Percentiles rank a stretch among this genome's conserved stretches.
These are phyloP conservation scores for Unio pictorum DNA, from an alignment of 2,888 invertebrate species.

Conservation along the genomic window DNA sequence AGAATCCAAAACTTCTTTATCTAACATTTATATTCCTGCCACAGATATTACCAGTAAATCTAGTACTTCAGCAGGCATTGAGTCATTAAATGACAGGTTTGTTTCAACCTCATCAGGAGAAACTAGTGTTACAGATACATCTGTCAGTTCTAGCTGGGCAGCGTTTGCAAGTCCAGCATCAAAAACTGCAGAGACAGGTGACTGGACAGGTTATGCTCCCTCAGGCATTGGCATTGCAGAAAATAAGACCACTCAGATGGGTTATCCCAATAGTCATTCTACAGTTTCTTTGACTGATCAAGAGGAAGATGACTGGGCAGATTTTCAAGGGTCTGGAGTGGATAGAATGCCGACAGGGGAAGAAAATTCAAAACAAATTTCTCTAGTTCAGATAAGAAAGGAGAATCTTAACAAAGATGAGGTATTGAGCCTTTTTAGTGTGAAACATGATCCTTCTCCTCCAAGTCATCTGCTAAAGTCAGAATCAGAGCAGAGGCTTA, in stretches of 20 bases:
- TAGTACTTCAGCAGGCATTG: too few species aligned
- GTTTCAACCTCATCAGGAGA: too few species aligned
- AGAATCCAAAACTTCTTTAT: too few species aligned
- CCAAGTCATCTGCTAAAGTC: not conserved
- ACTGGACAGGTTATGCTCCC: not conserved
- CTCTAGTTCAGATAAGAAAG: conserved; percentile 49
- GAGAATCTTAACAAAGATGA: conserved; percentile 47
- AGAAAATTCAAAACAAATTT: not conserved
- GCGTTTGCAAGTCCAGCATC: conserved; percentile 6
- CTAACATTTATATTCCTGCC: too few species aligned
- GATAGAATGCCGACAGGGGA: not conserved
- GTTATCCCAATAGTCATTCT: too few species aligned
- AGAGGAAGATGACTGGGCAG: conserved; percentile 42
- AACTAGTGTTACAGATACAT: too few species aligned
- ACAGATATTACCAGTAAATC: too few species aligned
- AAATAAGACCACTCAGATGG: too few species aligned
- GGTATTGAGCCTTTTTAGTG: conserved; percentile 57
- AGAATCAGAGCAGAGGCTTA: not conserved
- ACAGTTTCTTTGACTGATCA: not conserved
- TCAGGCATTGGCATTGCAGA: not conserved
- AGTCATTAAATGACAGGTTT: too few species aligned
- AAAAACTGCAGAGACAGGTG: conserved; percentile 3
- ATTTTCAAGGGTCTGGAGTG: conserved; percentile 23
- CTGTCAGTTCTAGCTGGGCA: conserved; percentile 20
- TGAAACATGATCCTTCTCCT: conserved; percentile 40